phyloP scores from a whole-genome alignment of 2,888 invertebrate genomes.

The Amblyjoppa fuscipennis region DNA sequence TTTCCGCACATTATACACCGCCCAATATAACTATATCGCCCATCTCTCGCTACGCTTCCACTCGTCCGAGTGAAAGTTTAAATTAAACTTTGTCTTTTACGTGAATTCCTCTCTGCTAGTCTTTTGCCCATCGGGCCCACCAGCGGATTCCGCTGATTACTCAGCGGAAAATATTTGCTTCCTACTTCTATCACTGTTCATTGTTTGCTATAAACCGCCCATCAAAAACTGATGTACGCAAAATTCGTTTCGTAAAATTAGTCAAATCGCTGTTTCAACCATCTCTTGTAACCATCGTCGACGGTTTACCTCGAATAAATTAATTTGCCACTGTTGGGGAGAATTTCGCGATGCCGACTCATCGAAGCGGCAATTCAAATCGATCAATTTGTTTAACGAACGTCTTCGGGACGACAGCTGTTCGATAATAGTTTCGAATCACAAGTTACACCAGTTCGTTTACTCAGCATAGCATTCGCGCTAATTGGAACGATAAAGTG shows the following conservation, averaged over 20 bases:
- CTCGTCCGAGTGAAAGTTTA: conserved; percentile 65
- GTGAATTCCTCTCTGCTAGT: conserved; percentile 58
- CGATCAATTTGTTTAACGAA: background rate
- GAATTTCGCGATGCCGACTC: background rate
- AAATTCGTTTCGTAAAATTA: conserved; percentile 30
- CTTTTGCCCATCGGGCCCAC: conserved; percentile 42
- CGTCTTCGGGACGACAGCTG: background rate
- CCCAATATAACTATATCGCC: conserved; percentile 44
- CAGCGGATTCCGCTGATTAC: conserved; percentile 37
- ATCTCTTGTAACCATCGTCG: background rate
- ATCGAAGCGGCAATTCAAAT: background rate
- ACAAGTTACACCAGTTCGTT: background rate
- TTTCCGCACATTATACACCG: conserved; percentile 12
- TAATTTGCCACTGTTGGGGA: background rate
- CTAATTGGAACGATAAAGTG: background rate
- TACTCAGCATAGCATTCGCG: background rate
- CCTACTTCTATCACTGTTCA: conserved; percentile 16
- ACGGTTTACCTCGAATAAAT: background rate
- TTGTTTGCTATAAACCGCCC: conserved; percentile 21
- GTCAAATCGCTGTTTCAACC: background rate
- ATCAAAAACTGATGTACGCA: conserved; percentile 8
- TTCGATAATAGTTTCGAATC: background rate
- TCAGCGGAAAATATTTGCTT: conserved; percentile 51
- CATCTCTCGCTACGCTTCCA: conserved; percentile 48
- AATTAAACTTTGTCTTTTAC: conserved; percentile 68